Evolutionary conservation across 2,113 vertebrate species (phyloP), one percentile per base, ranked within the genome.

Genomic region (Sebastes schlegelii): DNA sequence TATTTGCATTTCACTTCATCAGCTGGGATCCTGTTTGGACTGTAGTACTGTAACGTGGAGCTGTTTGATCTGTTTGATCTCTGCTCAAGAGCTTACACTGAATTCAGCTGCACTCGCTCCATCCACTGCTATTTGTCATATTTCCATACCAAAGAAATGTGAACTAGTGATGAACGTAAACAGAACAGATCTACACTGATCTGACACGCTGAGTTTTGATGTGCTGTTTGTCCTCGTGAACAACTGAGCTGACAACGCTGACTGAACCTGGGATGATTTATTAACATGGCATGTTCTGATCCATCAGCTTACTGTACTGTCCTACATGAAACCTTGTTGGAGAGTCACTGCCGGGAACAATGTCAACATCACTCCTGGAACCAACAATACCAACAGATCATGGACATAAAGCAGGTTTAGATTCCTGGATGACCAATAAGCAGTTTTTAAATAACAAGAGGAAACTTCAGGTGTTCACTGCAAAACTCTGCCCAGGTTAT

Each of bases 1-100:
- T 55, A 82, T 93, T 89, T 91, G 84, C 86, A 81, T 90, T 80
- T 84, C 52, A 69, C 77, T 69, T 77, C 70, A 79, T 80, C 79
- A 76, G 79, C 89, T 51, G 85, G 17, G 71, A 73, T 75, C 77
- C 66, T 77, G 84, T 79, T 79, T 75, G 73, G 69, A 72, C 74
- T 74, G 63, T 40, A 23, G 54, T 26, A 21, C 34, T 71, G 61
- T 57, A 34, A 68, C 21, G 5, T 62, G 71, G 26, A 80, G 77
- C 68, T 80, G 49, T 79, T 67, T 77, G 19, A 83, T 86, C 46
- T 54, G 65, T 80, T 82, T 77, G 70, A 78, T 79, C 62, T 83
- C 57, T 58, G 80, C 68, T 61, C 45, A 58, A 63, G 23, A 48
- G 74, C 63, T 72, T 48, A 79, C 72, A 49, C 34, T 49, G 46